These are phyloP conservation scores for Drosophila fuyamai DNA, from an alignment of 1,140 invertebrate species.

Conservation along the genomic window DNA sequence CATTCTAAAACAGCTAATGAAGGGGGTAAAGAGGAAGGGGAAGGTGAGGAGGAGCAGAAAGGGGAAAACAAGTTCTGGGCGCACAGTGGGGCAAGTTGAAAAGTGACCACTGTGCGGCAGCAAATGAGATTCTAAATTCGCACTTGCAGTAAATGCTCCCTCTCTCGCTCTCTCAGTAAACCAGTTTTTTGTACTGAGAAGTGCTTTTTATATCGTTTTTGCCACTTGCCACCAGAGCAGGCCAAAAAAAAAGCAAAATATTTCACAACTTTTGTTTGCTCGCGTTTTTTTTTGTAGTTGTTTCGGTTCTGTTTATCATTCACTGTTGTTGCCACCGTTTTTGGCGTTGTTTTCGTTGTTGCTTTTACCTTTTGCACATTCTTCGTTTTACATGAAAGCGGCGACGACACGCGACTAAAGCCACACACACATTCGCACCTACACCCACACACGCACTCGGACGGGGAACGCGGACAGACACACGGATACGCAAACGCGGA, in stretches of 20 bases:
- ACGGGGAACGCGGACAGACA: conserved; percentile 2
- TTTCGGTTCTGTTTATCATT: conserved; percentile 18
- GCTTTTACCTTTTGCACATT: conserved; percentile 46
- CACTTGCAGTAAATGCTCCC: conserved; percentile 38
- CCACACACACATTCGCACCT: conserved; percentile 4
- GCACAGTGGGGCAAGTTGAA: conserved; percentile 28
- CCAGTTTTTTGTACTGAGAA: conserved; percentile 48
- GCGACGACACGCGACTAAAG: conserved; percentile 37
- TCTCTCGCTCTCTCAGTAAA: conserved; percentile 23
- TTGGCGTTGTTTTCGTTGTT: background rate
- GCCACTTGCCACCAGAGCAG: conserved; percentile 49
- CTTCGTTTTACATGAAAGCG: conserved; percentile 39
- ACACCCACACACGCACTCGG: conserved; percentile 13
- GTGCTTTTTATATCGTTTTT: conserved; percentile 40
- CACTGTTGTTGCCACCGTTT: conserved; percentile 37
- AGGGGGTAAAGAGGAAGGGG: conserved; percentile 6
- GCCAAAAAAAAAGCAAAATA: conserved; percentile 39
- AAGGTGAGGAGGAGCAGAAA: background rate
- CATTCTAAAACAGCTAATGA: conserved; percentile 19
- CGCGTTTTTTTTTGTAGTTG: conserved; percentile 10
- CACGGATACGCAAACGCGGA: conserved; percentile 5
- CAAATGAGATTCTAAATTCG: conserved; percentile 33
- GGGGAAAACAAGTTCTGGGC: conserved; percentile 40
- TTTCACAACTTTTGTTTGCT: conserved; percentile 51
- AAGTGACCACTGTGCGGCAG: conserved; percentile 32